Percentiles rank a stretch among this genome's conserved stretches.
Conservation (phyloP, 2,113 vertebrate species). For the Talpa occidentalis region DNA sequence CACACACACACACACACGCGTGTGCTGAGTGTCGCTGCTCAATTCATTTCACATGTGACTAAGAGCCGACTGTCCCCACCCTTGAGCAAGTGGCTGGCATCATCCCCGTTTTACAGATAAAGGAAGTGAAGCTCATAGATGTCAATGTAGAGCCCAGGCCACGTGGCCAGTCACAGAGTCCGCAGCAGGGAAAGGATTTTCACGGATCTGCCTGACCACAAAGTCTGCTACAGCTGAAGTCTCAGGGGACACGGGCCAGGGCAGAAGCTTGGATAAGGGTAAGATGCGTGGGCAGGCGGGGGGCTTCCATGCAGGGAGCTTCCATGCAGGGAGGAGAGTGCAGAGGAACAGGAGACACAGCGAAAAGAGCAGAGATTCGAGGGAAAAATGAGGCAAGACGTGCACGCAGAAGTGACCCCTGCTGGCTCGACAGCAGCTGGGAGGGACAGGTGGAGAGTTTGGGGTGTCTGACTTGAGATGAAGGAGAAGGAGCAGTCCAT, state of each 20-base stretch:
- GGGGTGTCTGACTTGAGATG: neutral
- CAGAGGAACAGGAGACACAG: neutral
- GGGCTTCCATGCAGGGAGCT: no score
- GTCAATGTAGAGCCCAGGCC: neutral
- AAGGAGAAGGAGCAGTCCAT: neutral
- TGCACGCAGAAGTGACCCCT: neutral
- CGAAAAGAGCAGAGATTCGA: neutral
- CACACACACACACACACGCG: no score
- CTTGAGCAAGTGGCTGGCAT: neutral
- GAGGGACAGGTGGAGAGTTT: neutral
- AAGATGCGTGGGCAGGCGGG: no score
- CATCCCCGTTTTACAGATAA: neutral
- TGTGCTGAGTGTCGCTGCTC: neutral
- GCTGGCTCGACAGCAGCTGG: neutral
- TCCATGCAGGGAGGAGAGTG: neutral
- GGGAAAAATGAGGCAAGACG: conserved; percentile 6
- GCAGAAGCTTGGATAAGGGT: neutral
- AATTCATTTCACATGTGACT: neutral
- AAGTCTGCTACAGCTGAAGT: neutral
- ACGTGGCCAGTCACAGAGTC: no score
- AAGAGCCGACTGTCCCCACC: neutral
- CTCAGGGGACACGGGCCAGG: neutral
- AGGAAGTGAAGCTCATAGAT: neutral
- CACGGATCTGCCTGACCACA: neutral
- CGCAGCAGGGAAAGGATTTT: neutral